Percentiles rank a stretch among this genome's conserved stretches.
Evolutionary conservation across 1,140 invertebrate species (phyloP).

Genomic region (Oncopeltus fasciatus): DNA sequence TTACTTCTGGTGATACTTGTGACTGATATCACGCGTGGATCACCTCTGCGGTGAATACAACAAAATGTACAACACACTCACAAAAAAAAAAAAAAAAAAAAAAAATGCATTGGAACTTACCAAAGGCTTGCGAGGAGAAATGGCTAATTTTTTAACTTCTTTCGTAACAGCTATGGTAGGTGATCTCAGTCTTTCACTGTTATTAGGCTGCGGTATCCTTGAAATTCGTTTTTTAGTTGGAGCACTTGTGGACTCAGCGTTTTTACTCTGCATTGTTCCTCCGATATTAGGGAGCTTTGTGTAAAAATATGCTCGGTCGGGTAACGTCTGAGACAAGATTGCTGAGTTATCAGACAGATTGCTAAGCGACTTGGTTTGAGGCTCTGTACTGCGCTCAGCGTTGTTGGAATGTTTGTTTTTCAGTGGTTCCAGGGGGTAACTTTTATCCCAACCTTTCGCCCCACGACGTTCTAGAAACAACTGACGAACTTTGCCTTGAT

Average conservation of each 20-base stretch:
- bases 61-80: too few species aligned
- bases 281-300: constrained; percentile 11
- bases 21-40: too few species aligned
- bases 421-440: constrained; percentile 28
- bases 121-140: not conserved
- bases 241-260: not conserved
- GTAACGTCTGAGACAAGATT: not conserved
- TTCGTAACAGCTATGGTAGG: not conserved
- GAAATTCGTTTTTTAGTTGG: not conserved
- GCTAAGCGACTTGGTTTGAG: not conserved
- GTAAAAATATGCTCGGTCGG: not conserved
- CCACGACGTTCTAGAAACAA: constrained; percentile 22
- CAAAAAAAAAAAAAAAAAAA: too few species aligned
- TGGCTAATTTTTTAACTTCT: not conserved
- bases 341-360: not conserved
- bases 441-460: constrained; percentile 26
- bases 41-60: too few species aligned
- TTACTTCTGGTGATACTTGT: too few species aligned
- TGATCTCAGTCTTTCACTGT: not conserved
- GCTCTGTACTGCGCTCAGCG: not conserved
- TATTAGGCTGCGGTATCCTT: not conserved
- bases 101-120: too few species aligned
- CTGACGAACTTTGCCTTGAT: constrained; percentile 21
- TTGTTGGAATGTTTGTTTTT: constrained; percentile 12
- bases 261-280: not conserved